These are phyloP conservation scores for Zingel zingel DNA, from an alignment of 2,113 vertebrate species.

Conservation along the genomic window DNA sequence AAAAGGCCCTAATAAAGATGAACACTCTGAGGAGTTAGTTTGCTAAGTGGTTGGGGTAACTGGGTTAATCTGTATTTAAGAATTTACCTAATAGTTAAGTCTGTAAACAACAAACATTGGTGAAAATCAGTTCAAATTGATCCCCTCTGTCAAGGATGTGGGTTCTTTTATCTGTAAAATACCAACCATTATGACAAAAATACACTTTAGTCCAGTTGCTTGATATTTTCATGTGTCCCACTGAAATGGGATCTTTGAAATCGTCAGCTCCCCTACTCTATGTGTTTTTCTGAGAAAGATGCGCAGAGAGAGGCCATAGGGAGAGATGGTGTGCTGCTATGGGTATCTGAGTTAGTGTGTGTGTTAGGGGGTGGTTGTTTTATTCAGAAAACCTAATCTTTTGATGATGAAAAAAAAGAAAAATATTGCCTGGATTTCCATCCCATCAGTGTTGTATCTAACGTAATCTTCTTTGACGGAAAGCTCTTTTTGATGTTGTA, in stretches of 20 bases:
- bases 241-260: not conserved
- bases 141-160: no score
- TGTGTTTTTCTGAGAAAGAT: not conserved
- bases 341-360: constrained; percentile 13
- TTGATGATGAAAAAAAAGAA: constrained; percentile 67
- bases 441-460: constrained; percentile 51
- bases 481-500: constrained; percentile 60
- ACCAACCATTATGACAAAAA: no score
- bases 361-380: not conserved
- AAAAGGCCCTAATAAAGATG: no score
- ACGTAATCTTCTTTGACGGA: constrained; percentile 48
- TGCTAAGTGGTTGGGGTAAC: no score
- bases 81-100: no score
- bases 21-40: no score
- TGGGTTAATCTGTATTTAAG: no score
- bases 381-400: constrained; percentile 62
- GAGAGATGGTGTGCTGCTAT: constrained; percentile 11
- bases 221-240: no score
- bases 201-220: no score
- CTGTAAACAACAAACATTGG: no score
- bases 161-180: no score
- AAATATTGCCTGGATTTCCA: constrained; percentile 57
- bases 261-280: not conserved
- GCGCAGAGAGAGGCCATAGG: not conserved
- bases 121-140: no score